These are phyloP conservation scores for Andrena haemorrhoa DNA, from an alignment of 2,888 invertebrate species.

Conservation along the genomic window DNA sequence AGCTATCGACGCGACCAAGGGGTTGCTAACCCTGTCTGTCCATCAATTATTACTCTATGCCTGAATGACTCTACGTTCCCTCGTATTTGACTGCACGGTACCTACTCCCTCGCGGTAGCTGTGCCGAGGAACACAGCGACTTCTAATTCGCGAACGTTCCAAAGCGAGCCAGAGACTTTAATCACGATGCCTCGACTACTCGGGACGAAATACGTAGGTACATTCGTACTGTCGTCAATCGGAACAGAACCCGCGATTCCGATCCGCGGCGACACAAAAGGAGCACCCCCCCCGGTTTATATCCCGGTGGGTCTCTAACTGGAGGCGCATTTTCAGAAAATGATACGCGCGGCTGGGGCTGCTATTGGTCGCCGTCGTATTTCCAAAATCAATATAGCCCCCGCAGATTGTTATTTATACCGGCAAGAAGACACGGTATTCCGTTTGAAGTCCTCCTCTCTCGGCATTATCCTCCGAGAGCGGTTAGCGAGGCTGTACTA, in stretches of 20 bases:
- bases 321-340: slow-evolving; percentile 34
- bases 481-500: slow-evolving; percentile 63
- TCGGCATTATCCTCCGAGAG: slow-evolving; percentile 68
- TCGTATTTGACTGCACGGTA: not conserved
- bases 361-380: slow-evolving; percentile 40
- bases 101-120: not conserved
- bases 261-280: slow-evolving; percentile 50
- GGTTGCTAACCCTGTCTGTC: too few species aligned
- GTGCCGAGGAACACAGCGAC: not conserved
- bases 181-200: slow-evolving; percentile 32
- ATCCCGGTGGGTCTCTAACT: not conserved
- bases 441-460: slow-evolving; percentile 74
- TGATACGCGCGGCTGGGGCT: slow-evolving; percentile 30
- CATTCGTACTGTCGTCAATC: slow-evolving; percentile 43
- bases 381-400: slow-evolving; percentile 68
- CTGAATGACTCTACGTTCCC: not conserved
- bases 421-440: slow-evolving; percentile 67
- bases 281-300: slow-evolving; percentile 3
- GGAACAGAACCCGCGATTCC: slow-evolving; percentile 24
- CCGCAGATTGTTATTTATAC: slow-evolving; percentile 74
- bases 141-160: slow-evolving; percentile 41
- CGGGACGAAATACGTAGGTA: slow-evolving; percentile 17
- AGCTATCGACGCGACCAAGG: too few species aligned
- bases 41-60: too few species aligned
- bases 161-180: slow-evolving; percentile 47